Evolutionary conservation across 2,113 vertebrate species (phyloP).

Genomic region (Gambusia holbrooki): DNA sequence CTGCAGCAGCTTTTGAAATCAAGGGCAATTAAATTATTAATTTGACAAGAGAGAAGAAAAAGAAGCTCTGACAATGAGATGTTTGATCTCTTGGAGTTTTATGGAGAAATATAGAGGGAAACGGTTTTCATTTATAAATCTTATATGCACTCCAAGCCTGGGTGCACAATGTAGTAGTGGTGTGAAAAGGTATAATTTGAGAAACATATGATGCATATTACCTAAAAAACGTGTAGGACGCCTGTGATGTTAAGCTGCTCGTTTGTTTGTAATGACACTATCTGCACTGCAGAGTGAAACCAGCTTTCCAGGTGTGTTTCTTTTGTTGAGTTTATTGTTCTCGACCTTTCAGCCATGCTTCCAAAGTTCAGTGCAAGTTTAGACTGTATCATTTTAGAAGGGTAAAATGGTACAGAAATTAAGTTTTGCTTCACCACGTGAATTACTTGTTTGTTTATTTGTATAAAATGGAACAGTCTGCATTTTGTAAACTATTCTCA

Average conservation of each 20-base stretch:
- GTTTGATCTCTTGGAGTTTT: background rate
- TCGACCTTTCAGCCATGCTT: conserved; percentile 1
- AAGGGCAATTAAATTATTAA: too few relatives aligned
- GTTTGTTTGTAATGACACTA: background rate
- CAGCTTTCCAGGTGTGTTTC: conserved; percentile 21
- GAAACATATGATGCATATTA: too few relatives aligned
- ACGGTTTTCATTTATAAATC: background rate
- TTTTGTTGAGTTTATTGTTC: background rate
- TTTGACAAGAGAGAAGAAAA: too few relatives aligned
- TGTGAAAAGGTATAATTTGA: background rate
- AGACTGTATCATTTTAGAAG: background rate
- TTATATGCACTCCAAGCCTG: background rate
- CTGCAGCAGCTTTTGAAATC: too few relatives aligned
- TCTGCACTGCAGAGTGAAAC: conserved; percentile 8
- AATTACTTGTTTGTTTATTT: background rate
- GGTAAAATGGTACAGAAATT: background rate
- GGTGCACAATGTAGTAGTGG: background rate
- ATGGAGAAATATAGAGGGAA: background rate
- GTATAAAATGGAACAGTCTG: background rate
- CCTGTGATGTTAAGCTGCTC: background rate
- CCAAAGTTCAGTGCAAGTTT: conserved; percentile 6
- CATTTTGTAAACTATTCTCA: background rate
- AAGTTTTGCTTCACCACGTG: background rate
- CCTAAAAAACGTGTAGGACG: too few relatives aligned
- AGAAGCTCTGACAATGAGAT: background rate